Conservation (phyloP, 2,888 invertebrate genomes). For the Eupithecia insigniata region DNA sequence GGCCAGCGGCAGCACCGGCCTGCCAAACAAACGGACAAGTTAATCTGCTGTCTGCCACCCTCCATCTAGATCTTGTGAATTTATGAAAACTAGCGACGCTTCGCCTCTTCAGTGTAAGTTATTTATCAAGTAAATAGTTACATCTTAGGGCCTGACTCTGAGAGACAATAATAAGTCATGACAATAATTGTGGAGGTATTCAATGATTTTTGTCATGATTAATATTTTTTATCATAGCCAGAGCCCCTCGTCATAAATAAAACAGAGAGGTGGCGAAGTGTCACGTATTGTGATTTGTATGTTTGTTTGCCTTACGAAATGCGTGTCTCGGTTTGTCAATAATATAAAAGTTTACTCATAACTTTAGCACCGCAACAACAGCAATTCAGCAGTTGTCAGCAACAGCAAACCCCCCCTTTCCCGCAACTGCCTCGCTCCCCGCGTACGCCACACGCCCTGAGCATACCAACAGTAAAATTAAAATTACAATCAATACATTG, state of each 20-base stretch:
- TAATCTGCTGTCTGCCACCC: slow-evolving; percentile 65
- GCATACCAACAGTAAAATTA: slow-evolving; percentile 81
- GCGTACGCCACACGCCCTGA: slow-evolving; percentile 81
- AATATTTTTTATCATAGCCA: background rate
- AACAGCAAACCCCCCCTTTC: slow-evolving; percentile 75
- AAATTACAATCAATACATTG: slow-evolving; percentile 59
- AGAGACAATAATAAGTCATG: background rate
- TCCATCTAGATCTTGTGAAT: slow-evolving; percentile 40
- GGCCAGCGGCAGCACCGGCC: slow-evolving; percentile 84
- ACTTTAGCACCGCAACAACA: slow-evolving; percentile 82
- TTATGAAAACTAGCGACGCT: slow-evolving; percentile 32
- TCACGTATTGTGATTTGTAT: slow-evolving; percentile 34
- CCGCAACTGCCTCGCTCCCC: slow-evolving; percentile 79
- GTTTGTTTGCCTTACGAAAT: slow-evolving; percentile 57
- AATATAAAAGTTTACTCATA: slow-evolving; percentile 83
- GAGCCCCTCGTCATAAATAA: slow-evolving; percentile 6
- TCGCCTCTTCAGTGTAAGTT: slow-evolving; percentile 25
- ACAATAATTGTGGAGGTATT: background rate
- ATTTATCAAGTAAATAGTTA: slow-evolving; percentile 2
- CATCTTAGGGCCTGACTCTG: background rate
- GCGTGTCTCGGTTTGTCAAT: slow-evolving; percentile 76
- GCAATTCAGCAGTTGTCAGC: slow-evolving; percentile 83
- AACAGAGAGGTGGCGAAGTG: slow-evolving; percentile 30
- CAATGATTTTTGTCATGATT: background rate
- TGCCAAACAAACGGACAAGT: slow-evolving; percentile 81